A percentile compares a stretch with the other conserved stretches of the same genome.
These are phyloP conservation scores for Fabriciana adippe DNA, from an alignment of 2,888 invertebrate genomes.

Conservation along the genomic window DNA sequence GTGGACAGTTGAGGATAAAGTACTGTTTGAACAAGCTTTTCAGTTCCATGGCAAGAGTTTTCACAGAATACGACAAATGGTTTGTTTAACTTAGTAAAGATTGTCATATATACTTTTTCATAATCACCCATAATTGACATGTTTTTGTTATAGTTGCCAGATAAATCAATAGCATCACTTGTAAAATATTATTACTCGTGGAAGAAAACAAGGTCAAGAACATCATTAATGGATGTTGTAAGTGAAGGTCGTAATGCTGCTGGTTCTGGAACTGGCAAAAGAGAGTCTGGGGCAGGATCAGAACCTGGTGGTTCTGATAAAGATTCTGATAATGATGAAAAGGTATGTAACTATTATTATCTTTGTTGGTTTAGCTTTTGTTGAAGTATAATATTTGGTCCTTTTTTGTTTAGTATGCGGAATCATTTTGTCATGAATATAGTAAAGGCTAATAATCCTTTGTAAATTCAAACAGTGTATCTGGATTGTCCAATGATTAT, in stretches of 20 bases:
- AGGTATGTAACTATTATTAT: constrained; percentile 83
- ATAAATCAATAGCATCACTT: constrained; percentile 97
- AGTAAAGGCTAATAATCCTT: constrained; percentile 24
- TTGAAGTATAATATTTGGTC: constrained; percentile 29
- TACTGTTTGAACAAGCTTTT: constrained; percentile 98
- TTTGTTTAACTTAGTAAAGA: constrained; percentile 61
- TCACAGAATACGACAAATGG: constrained; percentile 98
- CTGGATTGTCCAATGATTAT: constrained; percentile 75
- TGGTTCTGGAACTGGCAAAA: constrained; percentile 83
- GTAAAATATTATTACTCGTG: constrained; percentile 99
- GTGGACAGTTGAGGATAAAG: constrained; percentile 99
- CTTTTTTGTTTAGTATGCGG: constrained; percentile 42
- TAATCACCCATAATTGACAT: constrained; percentile 31
- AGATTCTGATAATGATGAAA: constrained; percentile 94
- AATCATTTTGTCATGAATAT: constrained; percentile 49
- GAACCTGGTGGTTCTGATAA: constrained; percentile 92
- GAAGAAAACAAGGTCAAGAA: constrained; percentile 97
- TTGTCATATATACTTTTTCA: background rate
- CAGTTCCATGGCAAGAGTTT: constrained; percentile 99
- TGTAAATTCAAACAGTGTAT: constrained; percentile 52
- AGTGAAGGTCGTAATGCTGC: constrained; percentile 89
- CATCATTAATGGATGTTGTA: constrained; percentile 94
- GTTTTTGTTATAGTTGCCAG: constrained; percentile 87
- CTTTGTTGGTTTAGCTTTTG: constrained; percentile 34
- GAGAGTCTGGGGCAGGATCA: constrained; percentile 89